Conservation (phyloP, 2,888 invertebrate genomes). For the Tetanocera ferruginea region DNA sequence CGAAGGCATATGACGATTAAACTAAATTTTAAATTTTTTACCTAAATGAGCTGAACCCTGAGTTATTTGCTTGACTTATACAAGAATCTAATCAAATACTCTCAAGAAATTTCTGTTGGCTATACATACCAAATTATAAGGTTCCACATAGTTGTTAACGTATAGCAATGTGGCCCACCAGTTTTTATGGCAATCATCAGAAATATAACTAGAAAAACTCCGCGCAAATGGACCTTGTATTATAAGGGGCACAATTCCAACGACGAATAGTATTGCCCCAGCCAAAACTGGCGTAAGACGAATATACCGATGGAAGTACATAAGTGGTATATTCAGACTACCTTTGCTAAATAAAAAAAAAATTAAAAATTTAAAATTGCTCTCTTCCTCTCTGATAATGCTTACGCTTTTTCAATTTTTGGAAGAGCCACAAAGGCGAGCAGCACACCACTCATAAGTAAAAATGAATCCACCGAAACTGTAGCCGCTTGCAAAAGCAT, state of each 20-base stretch:
- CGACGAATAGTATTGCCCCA: conserved; percentile 68
- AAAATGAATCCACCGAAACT: conserved; percentile 75
- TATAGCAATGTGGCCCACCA: conserved; percentile 71
- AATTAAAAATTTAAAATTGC: neutral
- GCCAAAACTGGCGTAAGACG: conserved; percentile 72
- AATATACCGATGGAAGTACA: conserved; percentile 61
- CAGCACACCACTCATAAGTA: conserved; percentile 74
- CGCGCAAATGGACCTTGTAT: conserved; percentile 70
- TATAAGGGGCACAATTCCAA: conserved; percentile 68
- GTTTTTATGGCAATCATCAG: conserved; percentile 56
- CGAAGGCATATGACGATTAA: no score
- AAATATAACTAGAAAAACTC: conserved; percentile 9
- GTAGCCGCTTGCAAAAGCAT: conserved; percentile 61
- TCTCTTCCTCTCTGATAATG: neutral
- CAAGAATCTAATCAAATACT: no score
- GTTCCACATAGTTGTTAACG: conserved; percentile 68
- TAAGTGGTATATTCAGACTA: conserved; percentile 54
- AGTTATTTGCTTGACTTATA: no score
- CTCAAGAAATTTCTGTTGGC: no score
- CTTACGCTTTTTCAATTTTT: conserved; percentile 48
- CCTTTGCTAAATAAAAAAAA: conserved; percentile 49
- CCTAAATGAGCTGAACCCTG: no score
- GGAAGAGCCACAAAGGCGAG: conserved; percentile 61
- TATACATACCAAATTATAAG: conserved; percentile 53
- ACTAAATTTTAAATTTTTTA: no score